These are phyloP conservation scores for Onychomys leucogaster DNA, from an alignment of 2,797 vertebrate genomes.

Conservation along the genomic window DNA sequence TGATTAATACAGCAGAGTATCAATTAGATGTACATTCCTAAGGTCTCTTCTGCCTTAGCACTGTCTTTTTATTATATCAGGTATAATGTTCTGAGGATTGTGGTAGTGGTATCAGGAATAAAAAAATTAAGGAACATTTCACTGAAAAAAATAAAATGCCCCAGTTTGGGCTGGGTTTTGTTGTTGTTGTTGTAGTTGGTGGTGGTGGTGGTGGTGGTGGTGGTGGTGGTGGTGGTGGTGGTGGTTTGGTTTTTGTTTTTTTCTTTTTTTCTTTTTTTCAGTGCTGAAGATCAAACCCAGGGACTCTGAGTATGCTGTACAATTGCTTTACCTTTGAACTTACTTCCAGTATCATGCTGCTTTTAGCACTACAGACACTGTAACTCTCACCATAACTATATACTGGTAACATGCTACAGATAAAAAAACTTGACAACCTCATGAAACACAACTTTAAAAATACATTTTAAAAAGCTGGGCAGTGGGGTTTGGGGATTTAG, in stretches of 20 bases:
- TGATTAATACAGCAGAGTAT: background rate
- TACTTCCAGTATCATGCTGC: background rate
- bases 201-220: too few species aligned
- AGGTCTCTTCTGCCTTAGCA: background rate
- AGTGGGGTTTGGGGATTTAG: too few species aligned
- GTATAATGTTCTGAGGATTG: constrained; percentile 95
- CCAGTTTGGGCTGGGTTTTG: constrained; percentile 5
- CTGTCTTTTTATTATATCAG: constrained; percentile 90
- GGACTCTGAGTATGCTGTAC: background rate
- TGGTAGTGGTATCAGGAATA: constrained; percentile 95
- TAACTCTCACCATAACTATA: constrained; percentile 46
- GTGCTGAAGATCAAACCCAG: background rate
- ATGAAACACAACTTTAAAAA: constrained; percentile 23
- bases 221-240: too few species aligned
- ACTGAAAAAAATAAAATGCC: constrained; percentile 32
- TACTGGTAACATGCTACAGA: background rate
- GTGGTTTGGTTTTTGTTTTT: background rate
- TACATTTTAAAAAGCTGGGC: background rate
- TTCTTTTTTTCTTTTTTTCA: background rate
- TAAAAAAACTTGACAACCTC: constrained; percentile 44
- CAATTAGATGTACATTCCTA: background rate
- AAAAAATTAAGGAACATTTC: constrained; percentile 80
- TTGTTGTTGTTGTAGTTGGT: background rate
- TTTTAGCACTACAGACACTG: constrained; percentile 40
- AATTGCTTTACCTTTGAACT: background rate